A percentile compares a stretch with the other conserved stretches of the same genome.
These are phyloP conservation scores for Lasioglossum marginatum DNA, from an alignment of 2,888 invertebrate genomes.

Conservation along the genomic window DNA sequence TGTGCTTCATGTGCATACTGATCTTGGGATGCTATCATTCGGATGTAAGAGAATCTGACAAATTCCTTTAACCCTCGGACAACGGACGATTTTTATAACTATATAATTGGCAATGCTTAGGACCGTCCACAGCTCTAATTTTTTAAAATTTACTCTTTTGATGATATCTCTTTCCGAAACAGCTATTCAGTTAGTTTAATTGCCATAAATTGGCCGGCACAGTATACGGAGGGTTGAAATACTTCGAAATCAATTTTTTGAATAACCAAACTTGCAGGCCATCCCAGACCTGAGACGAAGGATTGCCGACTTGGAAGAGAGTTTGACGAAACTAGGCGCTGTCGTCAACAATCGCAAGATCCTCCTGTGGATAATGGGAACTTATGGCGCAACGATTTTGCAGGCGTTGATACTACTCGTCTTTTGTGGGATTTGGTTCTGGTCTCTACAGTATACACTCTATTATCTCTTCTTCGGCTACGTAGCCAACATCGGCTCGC, in stretches of 20 bases:
- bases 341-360: slow-evolving; percentile 21
- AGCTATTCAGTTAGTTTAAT: too few species aligned
- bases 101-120: too few species aligned
- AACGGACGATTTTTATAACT: too few species aligned
- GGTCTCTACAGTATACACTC: neutral
- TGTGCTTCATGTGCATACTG: neutral
- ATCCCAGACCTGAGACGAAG: neutral
- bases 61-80: too few species aligned
- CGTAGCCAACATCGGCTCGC: neutral
- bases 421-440: neutral
- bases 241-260: too few species aligned
- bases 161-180: too few species aligned
- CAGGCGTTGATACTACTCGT: neutral
- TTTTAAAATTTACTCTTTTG: too few species aligned
- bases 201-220: too few species aligned
- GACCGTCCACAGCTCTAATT: too few species aligned
- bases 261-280: neutral
- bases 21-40: neutral
- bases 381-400: neutral
- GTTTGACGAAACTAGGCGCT: slow-evolving; percentile 45
- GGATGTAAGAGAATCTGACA: neutral
- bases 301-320: slow-evolving; percentile 39
- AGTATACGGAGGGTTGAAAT: too few species aligned
- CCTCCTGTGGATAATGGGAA: neutral
- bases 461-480: neutral